phyloP scores from a whole-genome alignment of 2,113 vertebrate genomes.

The Platysternon megacephalum region DNA sequence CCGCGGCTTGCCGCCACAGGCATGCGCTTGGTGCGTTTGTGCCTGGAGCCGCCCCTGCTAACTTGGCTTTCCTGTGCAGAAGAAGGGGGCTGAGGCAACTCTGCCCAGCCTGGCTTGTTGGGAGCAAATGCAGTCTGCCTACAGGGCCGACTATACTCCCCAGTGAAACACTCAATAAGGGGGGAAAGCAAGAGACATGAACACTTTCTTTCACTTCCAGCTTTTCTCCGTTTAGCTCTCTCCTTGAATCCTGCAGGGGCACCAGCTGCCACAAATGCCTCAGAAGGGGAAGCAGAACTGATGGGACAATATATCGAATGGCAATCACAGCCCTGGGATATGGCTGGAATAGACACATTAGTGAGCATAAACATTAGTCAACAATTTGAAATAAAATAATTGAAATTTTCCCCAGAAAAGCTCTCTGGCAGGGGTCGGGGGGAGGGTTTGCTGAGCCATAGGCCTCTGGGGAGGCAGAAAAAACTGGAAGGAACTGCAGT shows the following conservation, averaged over 20 bases:
- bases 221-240: conserved; percentile 20
- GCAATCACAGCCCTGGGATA: neutral
- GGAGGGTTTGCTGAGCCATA: neutral
- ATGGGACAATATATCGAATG: conserved; percentile 32
- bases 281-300: conserved; percentile 17
- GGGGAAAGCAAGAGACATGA: conserved; percentile 24
- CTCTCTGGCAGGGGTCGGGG: neutral
- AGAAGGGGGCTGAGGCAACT: conserved; percentile 25
- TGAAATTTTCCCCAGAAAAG: neutral
- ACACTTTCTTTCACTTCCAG: conserved; percentile 28
- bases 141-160: neutral
- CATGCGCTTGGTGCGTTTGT: too few relatives aligned
- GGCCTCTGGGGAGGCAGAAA: neutral
- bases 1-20: too few relatives aligned
- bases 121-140: neutral
- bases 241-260: conserved; percentile 29
- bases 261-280: conserved; percentile 56
- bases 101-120: neutral
- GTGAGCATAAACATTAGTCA: neutral
- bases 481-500: accelerated
- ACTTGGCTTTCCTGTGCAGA: neutral
- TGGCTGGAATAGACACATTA: neutral
- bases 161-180: conserved; percentile 22
- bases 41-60: too few relatives aligned
- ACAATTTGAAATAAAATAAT: conserved; percentile 9